These are phyloP conservation scores for Gambusia yucatana DNA, from an alignment of 2,797 vertebrate genomes.

Conservation along the genomic window DNA sequence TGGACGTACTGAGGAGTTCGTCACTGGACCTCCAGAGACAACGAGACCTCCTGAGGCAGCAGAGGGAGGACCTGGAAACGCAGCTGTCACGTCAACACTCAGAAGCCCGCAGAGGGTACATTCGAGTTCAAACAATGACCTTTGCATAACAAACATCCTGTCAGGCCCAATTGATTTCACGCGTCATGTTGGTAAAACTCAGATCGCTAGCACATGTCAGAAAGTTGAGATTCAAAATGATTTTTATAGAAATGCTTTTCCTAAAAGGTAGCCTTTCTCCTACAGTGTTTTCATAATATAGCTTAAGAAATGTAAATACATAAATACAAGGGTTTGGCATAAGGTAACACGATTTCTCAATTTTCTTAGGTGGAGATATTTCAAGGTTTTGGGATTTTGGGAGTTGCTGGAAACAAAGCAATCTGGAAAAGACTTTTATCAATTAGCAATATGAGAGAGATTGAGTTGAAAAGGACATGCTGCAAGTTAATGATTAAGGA, in stretches of 20 bases:
- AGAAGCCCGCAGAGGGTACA: conserved; percentile 82
- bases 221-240: conserved; percentile 67
- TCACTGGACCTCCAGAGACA: conserved; percentile 79
- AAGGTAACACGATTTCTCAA: conserved; percentile 52
- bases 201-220: conserved; percentile 82
- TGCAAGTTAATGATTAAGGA: not conserved
- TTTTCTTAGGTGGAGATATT: conserved; percentile 58
- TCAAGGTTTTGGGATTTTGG: conserved; percentile 52
- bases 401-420: not conserved
- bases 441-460: not conserved
- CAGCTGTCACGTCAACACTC: conserved; percentile 71
- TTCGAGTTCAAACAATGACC: conserved; percentile 44
- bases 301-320: conserved; percentile 51
- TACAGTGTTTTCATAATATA: conserved; percentile 19
- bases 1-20: conserved; percentile 69
- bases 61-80: conserved; percentile 79
- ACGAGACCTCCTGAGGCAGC: conserved; percentile 76
- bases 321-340: conserved; percentile 51
- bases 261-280: conserved; percentile 43
- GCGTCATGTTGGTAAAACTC: conserved; percentile 71
- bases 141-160: conserved; percentile 63
- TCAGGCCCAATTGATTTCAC: conserved; percentile 69
- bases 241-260: conserved; percentile 62
- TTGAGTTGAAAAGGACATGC: not conserved
- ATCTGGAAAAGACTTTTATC: not conserved